Percentiles rank a stretch among this genome's conserved stretches.
phyloP scores from a whole-genome alignment of 2,113 vertebrate genomes.

The Gracilinanus agilis region DNA sequence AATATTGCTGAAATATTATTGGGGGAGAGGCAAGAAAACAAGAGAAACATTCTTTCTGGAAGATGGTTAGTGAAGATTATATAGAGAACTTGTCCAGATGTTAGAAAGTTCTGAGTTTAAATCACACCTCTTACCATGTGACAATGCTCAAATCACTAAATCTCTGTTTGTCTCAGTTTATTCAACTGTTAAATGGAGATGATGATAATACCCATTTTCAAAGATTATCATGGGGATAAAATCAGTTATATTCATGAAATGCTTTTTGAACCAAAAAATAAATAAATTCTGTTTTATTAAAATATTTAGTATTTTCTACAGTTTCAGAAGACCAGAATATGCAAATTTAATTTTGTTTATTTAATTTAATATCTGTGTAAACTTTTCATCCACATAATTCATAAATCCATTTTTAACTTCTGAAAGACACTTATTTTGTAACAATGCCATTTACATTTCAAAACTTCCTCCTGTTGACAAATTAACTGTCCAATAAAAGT shows the following conservation, averaged over 20 bases:
- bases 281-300: background rate
- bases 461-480: background rate
- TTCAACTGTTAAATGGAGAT: background rate
- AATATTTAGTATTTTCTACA: background rate
- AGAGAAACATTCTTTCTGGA: background rate
- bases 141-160: background rate
- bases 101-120: background rate
- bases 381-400: background rate
- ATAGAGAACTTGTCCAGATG: background rate
- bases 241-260: background rate
- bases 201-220: background rate
- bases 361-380: background rate
- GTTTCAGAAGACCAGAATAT: background rate
- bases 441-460: constrained; percentile 2
- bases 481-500: background rate
- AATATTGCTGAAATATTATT: background rate
- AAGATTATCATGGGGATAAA: background rate
- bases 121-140: background rate
- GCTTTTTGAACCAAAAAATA: background rate
- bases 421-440: background rate
- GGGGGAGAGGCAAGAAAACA: background rate
- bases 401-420: background rate
- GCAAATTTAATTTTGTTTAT: background rate
- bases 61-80: background rate
- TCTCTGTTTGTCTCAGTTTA: background rate